A percentile compares a stretch with the other conserved stretches of the same genome.
Evolutionary conservation across 2,113 vertebrate genomes (phyloP).

Genomic region (Tursiops truncatus): DNA sequence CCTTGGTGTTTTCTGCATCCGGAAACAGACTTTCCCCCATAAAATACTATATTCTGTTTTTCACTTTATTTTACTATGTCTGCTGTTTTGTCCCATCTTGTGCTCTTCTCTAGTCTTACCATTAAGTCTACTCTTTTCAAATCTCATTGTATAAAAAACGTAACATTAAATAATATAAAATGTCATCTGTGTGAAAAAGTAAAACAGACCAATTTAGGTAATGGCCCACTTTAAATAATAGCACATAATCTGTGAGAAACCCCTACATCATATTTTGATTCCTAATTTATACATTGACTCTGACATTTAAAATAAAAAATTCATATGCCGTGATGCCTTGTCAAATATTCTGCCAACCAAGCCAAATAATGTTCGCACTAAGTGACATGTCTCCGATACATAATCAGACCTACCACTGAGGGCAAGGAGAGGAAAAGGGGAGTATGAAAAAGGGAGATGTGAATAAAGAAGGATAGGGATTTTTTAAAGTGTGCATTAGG

Average conservation of each 20-base stretch:
- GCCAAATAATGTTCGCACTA: background rate
- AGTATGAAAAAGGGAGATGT: background rate
- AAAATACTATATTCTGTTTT: background rate
- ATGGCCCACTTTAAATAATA: background rate
- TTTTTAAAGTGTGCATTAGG: background rate
- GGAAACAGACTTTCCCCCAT: background rate
- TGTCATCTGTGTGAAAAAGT: background rate
- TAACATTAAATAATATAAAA: background rate
- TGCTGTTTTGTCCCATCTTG: background rate
- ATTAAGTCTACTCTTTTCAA: background rate
- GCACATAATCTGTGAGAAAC: background rate
- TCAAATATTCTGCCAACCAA: conserved; percentile 12
- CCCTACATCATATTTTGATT: background rate
- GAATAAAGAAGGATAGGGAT: background rate
- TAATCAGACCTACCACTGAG: background rate
- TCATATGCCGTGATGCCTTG: background rate
- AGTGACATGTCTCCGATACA: background rate
- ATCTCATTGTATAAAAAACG: background rate
- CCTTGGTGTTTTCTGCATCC: background rate
- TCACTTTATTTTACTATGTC: background rate
- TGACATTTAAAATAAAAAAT: background rate
- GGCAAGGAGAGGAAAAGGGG: background rate
- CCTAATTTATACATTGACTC: background rate
- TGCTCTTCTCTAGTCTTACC: background rate
- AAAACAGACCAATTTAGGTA: background rate